A percentile compares a stretch with the other conserved stretches of the same genome.
These are phyloP conservation scores for Dissostichus mawsoni DNA, from an alignment of 2,113 vertebrate species.

Conservation along the genomic window DNA sequence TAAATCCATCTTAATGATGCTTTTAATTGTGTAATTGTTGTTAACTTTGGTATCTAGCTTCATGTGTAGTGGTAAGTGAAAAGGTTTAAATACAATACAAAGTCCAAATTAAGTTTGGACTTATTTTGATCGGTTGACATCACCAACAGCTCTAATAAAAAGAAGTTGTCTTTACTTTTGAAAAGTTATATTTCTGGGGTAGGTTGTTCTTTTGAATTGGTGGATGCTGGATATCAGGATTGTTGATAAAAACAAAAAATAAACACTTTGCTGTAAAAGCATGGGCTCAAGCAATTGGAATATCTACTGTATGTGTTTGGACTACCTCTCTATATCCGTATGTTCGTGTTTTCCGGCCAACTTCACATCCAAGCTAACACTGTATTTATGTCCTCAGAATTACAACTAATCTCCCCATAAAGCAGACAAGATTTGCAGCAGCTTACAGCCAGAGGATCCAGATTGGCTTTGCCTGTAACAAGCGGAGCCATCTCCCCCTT, in stretches of 20 bases:
- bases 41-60: neutral
- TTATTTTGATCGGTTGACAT: neutral
- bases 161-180: neutral
- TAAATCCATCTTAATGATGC: neutral
- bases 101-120: neutral
- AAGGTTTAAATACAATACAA: neutral
- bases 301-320: constrained; percentile 12
- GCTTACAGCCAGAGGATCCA: constrained; percentile 72
- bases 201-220: neutral
- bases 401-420: constrained; percentile 78
- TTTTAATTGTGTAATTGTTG: neutral
- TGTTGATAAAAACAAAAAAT: neutral
- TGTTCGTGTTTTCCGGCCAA: constrained; percentile 47
- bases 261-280: neutral
- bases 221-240: neutral
- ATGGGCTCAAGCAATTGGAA: neutral
- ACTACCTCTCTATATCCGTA: constrained; percentile 17
- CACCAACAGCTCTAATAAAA: neutral
- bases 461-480: constrained; percentile 74
- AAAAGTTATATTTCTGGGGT: neutral
- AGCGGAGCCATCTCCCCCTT: constrained; percentile 68
- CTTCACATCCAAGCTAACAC: constrained; percentile 61
- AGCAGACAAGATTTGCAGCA: constrained; percentile 74
- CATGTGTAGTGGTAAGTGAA: neutral
- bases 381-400: constrained; percentile 71